phyloP scores from a whole-genome alignment of 2,113 vertebrate species.

The Hemichromis elongatus region DNA sequence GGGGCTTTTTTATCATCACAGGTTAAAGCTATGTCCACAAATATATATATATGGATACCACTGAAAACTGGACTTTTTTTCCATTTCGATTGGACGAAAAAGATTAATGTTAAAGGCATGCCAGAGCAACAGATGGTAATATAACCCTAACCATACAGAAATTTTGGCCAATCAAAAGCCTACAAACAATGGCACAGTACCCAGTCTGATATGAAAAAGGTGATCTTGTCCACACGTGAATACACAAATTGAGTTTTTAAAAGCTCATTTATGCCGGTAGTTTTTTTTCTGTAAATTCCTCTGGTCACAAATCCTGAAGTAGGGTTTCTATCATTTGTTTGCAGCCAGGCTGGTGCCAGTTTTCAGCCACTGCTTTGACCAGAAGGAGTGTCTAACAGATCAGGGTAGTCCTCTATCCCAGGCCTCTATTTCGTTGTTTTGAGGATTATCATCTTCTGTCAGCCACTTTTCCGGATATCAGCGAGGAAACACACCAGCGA shows the following conservation, averaged over 20 bases:
- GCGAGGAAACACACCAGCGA: slow-evolving; percentile 31
- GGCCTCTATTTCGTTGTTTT: slow-evolving; percentile 18
- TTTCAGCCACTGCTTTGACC: slow-evolving; percentile 42
- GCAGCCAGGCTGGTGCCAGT: slow-evolving; percentile 28
- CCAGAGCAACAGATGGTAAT: background rate
- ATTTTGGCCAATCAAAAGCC: background rate
- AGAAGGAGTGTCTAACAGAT: slow-evolving; percentile 63
- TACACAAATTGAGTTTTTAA: background rate
- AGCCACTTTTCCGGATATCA: slow-evolving; percentile 52
- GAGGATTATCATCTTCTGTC: slow-evolving; percentile 65
- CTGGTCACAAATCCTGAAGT: background rate
- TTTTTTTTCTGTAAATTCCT: slow-evolving; percentile 57
- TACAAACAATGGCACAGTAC: background rate
- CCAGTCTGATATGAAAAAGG: background rate
- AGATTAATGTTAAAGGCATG: background rate
- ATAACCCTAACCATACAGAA: background rate
- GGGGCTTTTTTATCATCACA: background rate
- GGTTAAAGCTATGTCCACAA: background rate
- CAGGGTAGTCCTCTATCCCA: slow-evolving; percentile 32
- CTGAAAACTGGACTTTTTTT: background rate
- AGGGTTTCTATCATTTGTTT: slow-evolving; percentile 4
- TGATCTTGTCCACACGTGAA: background rate
- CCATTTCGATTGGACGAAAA: background rate
- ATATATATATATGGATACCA: background rate
- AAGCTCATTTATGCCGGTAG: background rate